Percentiles rank a stretch among this genome's conserved stretches.
Conservation (phyloP, 2,888 invertebrate species). For the Plemyria rubiginata region DNA sequence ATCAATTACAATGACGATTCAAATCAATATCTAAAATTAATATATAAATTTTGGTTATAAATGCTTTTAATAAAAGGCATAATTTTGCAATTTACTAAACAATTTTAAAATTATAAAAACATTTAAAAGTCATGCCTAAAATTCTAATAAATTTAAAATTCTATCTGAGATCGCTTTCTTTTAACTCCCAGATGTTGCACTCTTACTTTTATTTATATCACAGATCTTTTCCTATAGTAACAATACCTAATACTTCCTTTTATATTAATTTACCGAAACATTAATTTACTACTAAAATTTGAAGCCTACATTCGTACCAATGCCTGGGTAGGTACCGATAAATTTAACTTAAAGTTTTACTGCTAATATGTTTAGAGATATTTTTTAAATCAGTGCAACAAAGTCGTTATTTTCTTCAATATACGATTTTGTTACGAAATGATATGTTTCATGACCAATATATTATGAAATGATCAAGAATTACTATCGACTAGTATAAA, state of each 20-base stretch:
- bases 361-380: slow-evolving; percentile 45
- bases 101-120: slow-evolving; percentile 31
- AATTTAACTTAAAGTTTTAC: slow-evolving; percentile 34
- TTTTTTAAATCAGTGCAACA: slow-evolving; percentile 48
- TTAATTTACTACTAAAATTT: slow-evolving; percentile 53
- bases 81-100: slow-evolving; percentile 25
- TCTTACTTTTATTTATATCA: slow-evolving; percentile 78
- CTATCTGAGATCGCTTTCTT: slow-evolving; percentile 74
- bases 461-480: slow-evolving; percentile 67
- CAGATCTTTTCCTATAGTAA: slow-evolving; percentile 78
- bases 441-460: slow-evolving; percentile 72
- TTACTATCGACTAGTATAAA: slow-evolving; percentile 63
- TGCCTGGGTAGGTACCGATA: slow-evolving; percentile 34
- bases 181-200: slow-evolving; percentile 74
- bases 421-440: slow-evolving; percentile 58
- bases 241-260: slow-evolving; percentile 72
- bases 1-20: slow-evolving; percentile 12
- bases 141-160: slow-evolving; percentile 56
- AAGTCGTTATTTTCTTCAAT: slow-evolving; percentile 42
- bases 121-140: slow-evolving; percentile 27
- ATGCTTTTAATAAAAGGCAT: slow-evolving; percentile 33
- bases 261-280: slow-evolving; percentile 58
- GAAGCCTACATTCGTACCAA: slow-evolving; percentile 63
- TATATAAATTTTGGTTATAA: slow-evolving; percentile 38
- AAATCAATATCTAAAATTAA: slow-evolving; percentile 41